These are phyloP conservation scores for Mamestra brassicae DNA, from an alignment of 2,888 invertebrate species.

Conservation along the genomic window DNA sequence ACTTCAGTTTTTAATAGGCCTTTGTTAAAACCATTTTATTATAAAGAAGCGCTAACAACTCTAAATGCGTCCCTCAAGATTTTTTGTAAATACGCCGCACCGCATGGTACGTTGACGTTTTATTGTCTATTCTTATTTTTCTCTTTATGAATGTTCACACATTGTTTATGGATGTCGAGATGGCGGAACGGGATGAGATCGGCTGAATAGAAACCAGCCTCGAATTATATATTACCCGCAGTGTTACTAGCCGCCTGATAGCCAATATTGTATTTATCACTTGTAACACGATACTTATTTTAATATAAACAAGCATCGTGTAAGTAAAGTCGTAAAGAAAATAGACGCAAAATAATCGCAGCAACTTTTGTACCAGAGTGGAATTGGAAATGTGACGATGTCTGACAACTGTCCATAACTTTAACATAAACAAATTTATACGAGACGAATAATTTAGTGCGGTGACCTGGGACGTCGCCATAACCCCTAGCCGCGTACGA, in stretches of 20 bases:
- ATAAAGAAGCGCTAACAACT: slow-evolving; percentile 84
- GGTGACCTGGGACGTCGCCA: slow-evolving; percentile 72
- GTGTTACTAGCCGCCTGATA: slow-evolving; percentile 48
- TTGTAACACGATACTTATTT: slow-evolving; percentile 54
- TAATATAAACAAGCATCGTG: slow-evolving; percentile 35
- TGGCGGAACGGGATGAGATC: slow-evolving; percentile 56
- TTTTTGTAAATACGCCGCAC: slow-evolving; percentile 75
- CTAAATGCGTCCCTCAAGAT: slow-evolving; percentile 79
- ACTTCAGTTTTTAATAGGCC: slow-evolving; percentile 88
- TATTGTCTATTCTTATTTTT: slow-evolving; percentile 78
- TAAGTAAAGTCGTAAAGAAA: slow-evolving; percentile 53
- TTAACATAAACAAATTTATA: slow-evolving; percentile 71
- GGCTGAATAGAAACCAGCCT: slow-evolving; percentile 55
- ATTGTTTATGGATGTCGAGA: slow-evolving; percentile 72
- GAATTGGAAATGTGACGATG: slow-evolving; percentile 68
- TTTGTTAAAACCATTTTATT: slow-evolving; percentile 86
- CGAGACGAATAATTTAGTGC: slow-evolving; percentile 72
- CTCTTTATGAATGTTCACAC: slow-evolving; percentile 75
- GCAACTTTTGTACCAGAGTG: slow-evolving; percentile 53
- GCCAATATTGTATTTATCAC: slow-evolving; percentile 59
- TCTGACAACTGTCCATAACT: slow-evolving; percentile 68
- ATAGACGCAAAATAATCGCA: slow-evolving; percentile 40
- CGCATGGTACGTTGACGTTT: slow-evolving; percentile 74
- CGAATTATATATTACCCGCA: slow-evolving; percentile 57
- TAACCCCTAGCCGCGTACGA: slow-evolving; percentile 70